phyloP scores from a whole-genome alignment of 1,140 invertebrate species.

The Euschistus heros region DNA sequence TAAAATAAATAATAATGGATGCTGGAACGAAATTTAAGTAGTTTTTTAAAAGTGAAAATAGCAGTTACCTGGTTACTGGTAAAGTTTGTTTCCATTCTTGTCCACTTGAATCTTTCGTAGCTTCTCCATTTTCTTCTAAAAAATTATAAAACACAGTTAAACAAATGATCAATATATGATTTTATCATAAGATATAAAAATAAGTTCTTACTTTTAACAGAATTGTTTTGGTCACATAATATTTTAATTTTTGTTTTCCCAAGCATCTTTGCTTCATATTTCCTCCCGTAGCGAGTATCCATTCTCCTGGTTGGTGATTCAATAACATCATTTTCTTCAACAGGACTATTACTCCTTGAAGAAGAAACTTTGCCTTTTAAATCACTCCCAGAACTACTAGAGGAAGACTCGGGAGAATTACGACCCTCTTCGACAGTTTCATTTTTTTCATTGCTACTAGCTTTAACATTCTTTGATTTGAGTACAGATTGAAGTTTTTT shows the following conservation, averaged over 20 bases:
- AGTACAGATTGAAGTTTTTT: conserved; percentile 13
- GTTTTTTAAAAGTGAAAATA: no score
- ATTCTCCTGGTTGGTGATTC: conserved; percentile 1
- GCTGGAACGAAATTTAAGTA: no score
- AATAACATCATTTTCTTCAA: conserved; percentile 5
- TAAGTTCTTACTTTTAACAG: conserved; percentile 4
- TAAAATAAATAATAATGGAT: no score
- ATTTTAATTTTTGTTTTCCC: neutral
- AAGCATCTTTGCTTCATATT: conserved; percentile 10
- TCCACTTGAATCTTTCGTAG: neutral
- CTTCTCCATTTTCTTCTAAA: neutral
- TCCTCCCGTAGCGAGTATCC: conserved; percentile 3
- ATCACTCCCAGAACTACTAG: neutral
- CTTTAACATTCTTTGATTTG: conserved; percentile 11
- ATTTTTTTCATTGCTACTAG: neutral
- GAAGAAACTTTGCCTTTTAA: neutral
- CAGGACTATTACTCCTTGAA: neutral
- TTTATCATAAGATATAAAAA: neutral
- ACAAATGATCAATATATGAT: neutral
- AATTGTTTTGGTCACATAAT: neutral
- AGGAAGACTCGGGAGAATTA: neutral
- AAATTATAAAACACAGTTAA: neutral
- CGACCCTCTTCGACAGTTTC: neutral
- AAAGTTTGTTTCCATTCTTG: neutral
- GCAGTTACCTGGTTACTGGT: no score